Percentiles rank a stretch among this genome's conserved stretches.
Conservation (phyloP, 2,113 vertebrate genomes). For the Sinosuthora webbiana region DNA sequence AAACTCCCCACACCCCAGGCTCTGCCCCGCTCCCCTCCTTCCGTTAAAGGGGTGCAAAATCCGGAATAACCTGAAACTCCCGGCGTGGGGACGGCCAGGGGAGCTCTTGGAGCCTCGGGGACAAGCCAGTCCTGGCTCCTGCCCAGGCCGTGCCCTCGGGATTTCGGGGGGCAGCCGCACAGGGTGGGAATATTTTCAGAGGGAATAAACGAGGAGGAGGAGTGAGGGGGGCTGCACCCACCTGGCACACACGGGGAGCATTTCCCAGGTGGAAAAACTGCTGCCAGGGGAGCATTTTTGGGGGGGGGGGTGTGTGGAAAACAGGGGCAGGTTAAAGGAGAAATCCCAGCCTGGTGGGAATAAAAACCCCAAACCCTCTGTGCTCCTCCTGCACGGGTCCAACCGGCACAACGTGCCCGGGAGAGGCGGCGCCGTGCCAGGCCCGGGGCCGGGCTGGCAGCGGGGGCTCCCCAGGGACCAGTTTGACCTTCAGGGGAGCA, state of each 20-base stretch:
- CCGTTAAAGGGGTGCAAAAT: neutral
- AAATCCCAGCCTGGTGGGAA: neutral
- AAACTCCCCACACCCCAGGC: neutral
- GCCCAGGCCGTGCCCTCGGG: neutral
- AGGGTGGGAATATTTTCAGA: neutral
- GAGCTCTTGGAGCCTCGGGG: neutral
- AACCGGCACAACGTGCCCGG: neutral
- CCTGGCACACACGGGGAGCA: neutral
- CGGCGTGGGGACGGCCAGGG: neutral
- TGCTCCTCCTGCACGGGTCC: neutral
- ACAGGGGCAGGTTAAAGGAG: fast-evolving
- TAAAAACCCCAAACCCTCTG: neutral
- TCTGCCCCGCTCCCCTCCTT: neutral
- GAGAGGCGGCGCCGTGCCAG: neutral
- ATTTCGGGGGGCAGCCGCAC: fast-evolving
- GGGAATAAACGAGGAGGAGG: neutral
- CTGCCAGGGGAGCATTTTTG: neutral
- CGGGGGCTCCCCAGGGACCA: neutral
- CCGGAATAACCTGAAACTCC: neutral
- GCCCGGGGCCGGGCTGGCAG: slow-evolving; percentile 24
- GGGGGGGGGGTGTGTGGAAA: too few species aligned
- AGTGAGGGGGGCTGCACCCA: neutral
- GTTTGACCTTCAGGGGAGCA: slow-evolving; percentile 33
- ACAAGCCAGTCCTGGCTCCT: neutral
- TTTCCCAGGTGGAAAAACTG: too few species aligned